Conservation (phyloP, 2,797 vertebrate genomes). For the Anabacerthia variegaticeps region DNA sequence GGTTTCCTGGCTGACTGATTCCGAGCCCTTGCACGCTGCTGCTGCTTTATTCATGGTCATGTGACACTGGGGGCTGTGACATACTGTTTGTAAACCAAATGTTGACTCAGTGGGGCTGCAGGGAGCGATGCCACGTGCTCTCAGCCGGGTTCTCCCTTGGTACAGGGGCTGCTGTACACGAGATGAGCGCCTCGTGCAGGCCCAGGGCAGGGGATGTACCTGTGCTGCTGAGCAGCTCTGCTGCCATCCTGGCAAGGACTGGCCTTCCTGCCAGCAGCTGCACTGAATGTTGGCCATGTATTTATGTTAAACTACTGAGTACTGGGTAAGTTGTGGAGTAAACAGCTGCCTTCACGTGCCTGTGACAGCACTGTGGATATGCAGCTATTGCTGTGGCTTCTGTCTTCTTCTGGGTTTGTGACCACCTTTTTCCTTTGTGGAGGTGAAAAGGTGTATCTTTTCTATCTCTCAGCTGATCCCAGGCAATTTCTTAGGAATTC, state of each 20-base stretch:
- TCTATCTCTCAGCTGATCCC: background rate
- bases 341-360: background rate
- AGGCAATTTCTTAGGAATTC: background rate
- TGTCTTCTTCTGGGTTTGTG: background rate
- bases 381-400: background rate
- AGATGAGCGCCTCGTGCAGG: background rate
- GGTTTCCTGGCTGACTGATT: background rate
- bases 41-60: background rate
- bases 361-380: background rate
- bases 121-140: accelerated
- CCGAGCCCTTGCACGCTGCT: background rate
- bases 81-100: background rate
- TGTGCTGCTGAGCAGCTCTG: background rate
- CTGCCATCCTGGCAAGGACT: background rate
- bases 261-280: background rate
- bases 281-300: accelerated
- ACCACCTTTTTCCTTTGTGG: background rate
- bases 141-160: background rate
- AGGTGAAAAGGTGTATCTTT: background rate
- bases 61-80: background rate
- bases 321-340: background rate
- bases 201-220: background rate
- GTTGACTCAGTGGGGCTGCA: background rate
- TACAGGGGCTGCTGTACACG: background rate
- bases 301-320: background rate